These are phyloP conservation scores for Dryas iulia DNA, from an alignment of 1,140 invertebrate genomes.

Conservation along the genomic window DNA sequence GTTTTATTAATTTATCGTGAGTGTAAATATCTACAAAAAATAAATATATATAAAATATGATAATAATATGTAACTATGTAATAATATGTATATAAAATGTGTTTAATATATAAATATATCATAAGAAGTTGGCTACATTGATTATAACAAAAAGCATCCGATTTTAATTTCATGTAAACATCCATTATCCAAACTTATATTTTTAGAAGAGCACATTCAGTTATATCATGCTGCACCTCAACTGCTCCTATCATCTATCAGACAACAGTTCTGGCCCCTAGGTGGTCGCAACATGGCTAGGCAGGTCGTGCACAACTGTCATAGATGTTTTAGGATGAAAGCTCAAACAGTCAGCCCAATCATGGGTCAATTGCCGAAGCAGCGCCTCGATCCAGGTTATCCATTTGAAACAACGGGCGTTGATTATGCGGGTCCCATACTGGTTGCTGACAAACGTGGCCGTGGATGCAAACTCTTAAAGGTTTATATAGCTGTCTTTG, in stretches of 20 bases:
- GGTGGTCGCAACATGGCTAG: constrained; percentile 16
- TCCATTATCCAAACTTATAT: constrained; percentile 3
- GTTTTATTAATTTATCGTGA: too few species aligned
- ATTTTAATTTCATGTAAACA: constrained; percentile 12
- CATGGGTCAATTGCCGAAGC: background rate
- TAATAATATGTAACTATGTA: too few species aligned
- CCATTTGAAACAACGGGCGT: constrained; percentile 3
- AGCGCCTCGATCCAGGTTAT: background rate
- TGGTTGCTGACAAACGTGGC: background rate
- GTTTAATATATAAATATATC: too few species aligned
- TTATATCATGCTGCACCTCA: constrained; percentile 14
- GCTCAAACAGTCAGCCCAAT: background rate
- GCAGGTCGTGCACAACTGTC: background rate
- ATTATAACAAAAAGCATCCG: constrained; percentile 21
- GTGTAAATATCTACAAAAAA: too few species aligned
- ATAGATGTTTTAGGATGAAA: constrained; percentile 6
- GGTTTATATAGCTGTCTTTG: background rate
- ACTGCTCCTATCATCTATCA: constrained; percentile 8
- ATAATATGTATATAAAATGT: too few species aligned
- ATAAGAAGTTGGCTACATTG: too few species aligned
- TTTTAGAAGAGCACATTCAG: constrained; percentile 8
- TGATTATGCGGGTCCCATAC: constrained; percentile 1
- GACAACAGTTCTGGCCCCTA: constrained; percentile 9
- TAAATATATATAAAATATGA: too few species aligned
- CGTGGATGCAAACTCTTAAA: constrained; percentile 4